Conservation (phyloP, 2,113 vertebrate species). For the Agelaius phoeniceus region DNA sequence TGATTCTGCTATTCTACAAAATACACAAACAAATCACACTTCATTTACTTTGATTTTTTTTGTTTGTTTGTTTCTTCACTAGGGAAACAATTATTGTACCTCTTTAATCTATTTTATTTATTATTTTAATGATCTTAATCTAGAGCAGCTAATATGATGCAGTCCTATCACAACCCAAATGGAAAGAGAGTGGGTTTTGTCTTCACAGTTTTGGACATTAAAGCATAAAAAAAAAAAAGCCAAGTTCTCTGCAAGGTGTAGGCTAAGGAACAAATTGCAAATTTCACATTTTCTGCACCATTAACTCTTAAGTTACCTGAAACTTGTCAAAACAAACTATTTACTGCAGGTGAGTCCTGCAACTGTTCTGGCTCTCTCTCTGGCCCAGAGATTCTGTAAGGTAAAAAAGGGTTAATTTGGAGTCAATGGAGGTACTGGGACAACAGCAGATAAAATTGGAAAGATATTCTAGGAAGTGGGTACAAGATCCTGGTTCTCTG, state of each 20-base stretch:
- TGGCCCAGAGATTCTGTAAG: background rate
- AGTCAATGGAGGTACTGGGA: no score
- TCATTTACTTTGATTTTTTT: background rate
- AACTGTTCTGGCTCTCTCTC: background rate
- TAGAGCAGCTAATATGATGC: background rate
- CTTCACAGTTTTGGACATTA: background rate
- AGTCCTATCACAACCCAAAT: background rate
- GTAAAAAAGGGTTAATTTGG: background rate
- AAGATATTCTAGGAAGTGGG: background rate
- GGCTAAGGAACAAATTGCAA: background rate
- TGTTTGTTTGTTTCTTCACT: background rate
- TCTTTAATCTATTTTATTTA: background rate
- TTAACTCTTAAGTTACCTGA: background rate
- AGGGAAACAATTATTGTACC: background rate
- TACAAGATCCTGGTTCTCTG: background rate
- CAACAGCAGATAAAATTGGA: background rate
- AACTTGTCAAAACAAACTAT: background rate
- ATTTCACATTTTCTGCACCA: background rate
- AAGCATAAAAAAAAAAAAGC: background rate
- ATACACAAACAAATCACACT: background rate
- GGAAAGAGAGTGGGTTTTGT: background rate
- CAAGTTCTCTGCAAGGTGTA: background rate
- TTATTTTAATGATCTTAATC: background rate
- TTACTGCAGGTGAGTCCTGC: background rate
- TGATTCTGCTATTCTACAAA: accelerated